These are phyloP conservation scores for Bujurquina vittata DNA, from an alignment of 2,113 vertebrate genomes.

Conservation along the genomic window DNA sequence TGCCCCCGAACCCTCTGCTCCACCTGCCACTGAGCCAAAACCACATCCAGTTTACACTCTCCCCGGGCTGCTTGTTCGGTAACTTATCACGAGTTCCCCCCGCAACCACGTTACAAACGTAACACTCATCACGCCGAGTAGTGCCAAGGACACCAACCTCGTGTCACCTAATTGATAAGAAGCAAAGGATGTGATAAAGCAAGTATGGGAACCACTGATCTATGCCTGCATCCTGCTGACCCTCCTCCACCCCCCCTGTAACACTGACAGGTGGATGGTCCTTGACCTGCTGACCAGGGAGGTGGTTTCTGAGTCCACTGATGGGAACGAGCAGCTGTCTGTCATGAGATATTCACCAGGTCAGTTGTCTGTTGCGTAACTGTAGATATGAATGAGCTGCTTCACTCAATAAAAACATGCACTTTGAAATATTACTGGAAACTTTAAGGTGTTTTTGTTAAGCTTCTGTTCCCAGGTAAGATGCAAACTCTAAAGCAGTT, in stretches of 20 bases:
- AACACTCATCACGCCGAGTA: too few species aligned
- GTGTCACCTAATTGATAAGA: too few species aligned
- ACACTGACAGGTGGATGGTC: constrained; percentile 85
- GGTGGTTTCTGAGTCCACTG: constrained; percentile 81
- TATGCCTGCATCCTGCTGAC: not conserved
- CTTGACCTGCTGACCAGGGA: constrained; percentile 85
- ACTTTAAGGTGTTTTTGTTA: not conserved
- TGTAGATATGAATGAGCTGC: not conserved
- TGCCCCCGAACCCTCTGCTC: too few species aligned
- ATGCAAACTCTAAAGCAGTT: not conserved
- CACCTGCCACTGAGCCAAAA: too few species aligned
- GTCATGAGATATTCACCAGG: constrained; percentile 93
- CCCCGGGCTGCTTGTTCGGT: too few species aligned
- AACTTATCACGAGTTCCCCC: too few species aligned
- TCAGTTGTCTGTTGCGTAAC: constrained; percentile 35
- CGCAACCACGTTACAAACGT: too few species aligned
- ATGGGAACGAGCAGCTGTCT: constrained; percentile 91
- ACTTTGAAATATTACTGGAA: not conserved
- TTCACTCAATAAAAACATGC: not conserved
- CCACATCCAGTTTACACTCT: too few species aligned
- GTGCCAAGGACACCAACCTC: too few species aligned
- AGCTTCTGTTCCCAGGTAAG: rapidly evolving
- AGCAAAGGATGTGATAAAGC: too few species aligned
- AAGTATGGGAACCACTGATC: too few species aligned
- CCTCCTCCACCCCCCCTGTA: not conserved